Conservation (phyloP, 1,140 invertebrate species). For the Calycopis cecrops region DNA sequence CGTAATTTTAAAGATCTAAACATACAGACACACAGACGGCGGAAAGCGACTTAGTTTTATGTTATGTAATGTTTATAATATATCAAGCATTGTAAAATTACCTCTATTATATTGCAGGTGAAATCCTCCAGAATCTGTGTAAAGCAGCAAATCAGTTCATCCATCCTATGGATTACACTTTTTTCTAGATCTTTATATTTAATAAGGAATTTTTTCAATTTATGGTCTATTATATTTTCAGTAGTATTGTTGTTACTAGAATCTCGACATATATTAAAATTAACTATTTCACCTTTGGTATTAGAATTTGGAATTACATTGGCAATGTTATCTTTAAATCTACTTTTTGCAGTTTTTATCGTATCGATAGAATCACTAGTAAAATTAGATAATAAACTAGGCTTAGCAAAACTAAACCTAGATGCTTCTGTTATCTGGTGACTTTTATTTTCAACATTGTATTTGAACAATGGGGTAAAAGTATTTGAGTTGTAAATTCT, state of each 20-base stretch:
- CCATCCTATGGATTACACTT: slow-evolving; percentile 26
- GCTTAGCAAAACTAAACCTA: too few species aligned
- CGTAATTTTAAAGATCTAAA: too few species aligned
- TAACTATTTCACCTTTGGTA: neutral
- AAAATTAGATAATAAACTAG: too few species aligned
- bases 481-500: too few species aligned
- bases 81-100: slow-evolving; percentile 1
- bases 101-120: slow-evolving; percentile 12
- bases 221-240: slow-evolving; percentile 17
- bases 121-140: slow-evolving; percentile 43
- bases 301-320: neutral
- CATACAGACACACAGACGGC: too few species aligned
- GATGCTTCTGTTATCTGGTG: too few species aligned
- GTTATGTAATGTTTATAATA: too few species aligned
- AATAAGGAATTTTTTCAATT: slow-evolving; percentile 28
- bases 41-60: too few species aligned
- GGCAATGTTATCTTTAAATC: neutral
- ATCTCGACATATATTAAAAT: neutral
- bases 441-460: too few species aligned
- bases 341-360: neutral
- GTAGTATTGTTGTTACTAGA: neutral
- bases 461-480: too few species aligned
- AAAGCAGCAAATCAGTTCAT: slow-evolving; percentile 40
- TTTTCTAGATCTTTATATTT: slow-evolving; percentile 24
- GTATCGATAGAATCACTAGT: neutral